A percentile compares a stretch with the other conserved stretches of the same genome.
phyloP scores from a whole-genome alignment of 2,888 invertebrate genomes.

The Hirtodrosophila histrioides region DNA sequence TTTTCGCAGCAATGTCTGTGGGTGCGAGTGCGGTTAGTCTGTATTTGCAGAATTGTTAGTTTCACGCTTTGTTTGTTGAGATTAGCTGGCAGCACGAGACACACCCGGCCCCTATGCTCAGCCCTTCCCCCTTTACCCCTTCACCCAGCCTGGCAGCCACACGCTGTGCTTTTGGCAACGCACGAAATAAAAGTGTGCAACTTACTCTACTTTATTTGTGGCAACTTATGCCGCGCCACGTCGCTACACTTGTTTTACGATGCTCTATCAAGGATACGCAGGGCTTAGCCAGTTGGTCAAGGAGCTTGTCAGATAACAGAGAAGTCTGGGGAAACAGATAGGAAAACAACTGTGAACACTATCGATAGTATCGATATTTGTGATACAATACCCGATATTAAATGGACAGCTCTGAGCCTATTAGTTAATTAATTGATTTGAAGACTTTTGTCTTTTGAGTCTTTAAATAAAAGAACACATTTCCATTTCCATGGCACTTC shows the following conservation, averaged over 20 bases:
- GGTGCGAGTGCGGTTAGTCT: constrained; percentile 65
- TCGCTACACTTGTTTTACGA: constrained; percentile 50
- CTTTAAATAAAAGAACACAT: too few species aligned
- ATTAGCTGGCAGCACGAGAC: constrained; percentile 52
- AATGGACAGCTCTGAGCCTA: too few species aligned
- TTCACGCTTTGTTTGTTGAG: constrained; percentile 58
- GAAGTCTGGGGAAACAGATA: background rate
- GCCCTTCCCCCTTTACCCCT: background rate
- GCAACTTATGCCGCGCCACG: constrained; percentile 63
- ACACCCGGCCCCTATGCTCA: constrained; percentile 2
- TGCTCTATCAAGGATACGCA: constrained; percentile 27
- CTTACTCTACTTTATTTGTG: constrained; percentile 63
- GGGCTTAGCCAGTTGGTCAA: constrained; percentile 19
- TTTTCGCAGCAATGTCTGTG: constrained; percentile 24
- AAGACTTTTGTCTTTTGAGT: too few species aligned
- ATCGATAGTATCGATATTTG: too few species aligned
- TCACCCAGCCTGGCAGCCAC: constrained; percentile 15
- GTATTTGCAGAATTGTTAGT: constrained; percentile 74
- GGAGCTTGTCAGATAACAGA: constrained; percentile 5
- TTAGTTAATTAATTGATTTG: too few species aligned
- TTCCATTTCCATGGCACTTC: too few species aligned
- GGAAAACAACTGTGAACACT: too few species aligned
- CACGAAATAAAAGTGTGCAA: constrained; percentile 71
- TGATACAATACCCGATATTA: too few species aligned
- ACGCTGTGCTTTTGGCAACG: constrained; percentile 47